Evolutionary conservation across 2,797 vertebrate genomes (phyloP).

Genomic region (Pangasius mekongensis): DNA sequence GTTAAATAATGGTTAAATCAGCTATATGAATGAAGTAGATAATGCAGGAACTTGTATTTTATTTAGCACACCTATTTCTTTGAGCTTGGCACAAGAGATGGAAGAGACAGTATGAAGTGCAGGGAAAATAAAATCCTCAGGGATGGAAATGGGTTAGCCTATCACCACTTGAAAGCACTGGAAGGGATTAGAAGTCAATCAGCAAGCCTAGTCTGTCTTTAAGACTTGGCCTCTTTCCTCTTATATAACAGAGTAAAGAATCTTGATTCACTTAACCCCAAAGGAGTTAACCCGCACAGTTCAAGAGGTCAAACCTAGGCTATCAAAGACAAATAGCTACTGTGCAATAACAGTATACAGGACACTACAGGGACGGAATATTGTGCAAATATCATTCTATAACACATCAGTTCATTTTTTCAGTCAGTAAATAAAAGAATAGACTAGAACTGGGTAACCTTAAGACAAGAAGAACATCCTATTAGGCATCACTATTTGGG

Average conservation of each 20-base stretch:
- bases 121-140: background rate
- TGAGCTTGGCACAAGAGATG: background rate
- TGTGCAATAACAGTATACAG: background rate
- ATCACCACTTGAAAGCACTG: conserved; percentile 19
- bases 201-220: background rate
- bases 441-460: conserved; percentile 39
- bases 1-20: background rate
- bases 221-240: conserved; percentile 61
- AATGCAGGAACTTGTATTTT: background rate
- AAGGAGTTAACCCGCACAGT: background rate
- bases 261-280: conserved; percentile 57
- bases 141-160: background rate
- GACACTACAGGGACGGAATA: background rate
- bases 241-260: conserved; percentile 73
- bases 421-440: conserved; percentile 27
- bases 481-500: conserved; percentile 20
- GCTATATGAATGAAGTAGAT: background rate
- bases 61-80: background rate
- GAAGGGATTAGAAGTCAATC: conserved; percentile 60
- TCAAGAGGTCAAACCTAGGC: conserved; percentile 6
- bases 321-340: background rate
- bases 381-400: background rate
- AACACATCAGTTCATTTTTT: background rate
- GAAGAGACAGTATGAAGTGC: background rate
- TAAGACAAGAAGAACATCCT: conserved; percentile 47